Conservation (phyloP, 2,113 vertebrate genomes). For the Progne subis region DNA sequence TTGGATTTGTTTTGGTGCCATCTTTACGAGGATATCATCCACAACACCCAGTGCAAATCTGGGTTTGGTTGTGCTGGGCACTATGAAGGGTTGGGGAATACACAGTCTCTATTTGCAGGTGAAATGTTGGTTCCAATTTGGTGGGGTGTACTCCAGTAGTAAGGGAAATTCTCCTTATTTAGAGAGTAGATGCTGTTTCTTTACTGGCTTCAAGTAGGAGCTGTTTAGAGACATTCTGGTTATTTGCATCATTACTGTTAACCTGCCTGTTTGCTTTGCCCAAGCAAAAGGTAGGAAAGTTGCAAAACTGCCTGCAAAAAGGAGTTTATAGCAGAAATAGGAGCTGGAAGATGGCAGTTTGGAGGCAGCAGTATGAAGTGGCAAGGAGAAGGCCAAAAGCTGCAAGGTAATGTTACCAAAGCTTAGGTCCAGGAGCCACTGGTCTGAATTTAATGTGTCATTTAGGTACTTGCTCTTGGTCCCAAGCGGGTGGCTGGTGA, state of each 20-base stretch:
- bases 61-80: not conserved
- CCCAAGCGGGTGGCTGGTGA: not conserved
- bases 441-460: not conserved
- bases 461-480: not conserved
- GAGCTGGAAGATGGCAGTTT: not conserved
- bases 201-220: not conserved
- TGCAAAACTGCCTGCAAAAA: not conserved
- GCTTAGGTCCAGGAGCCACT: not conserved
- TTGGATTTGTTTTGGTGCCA: not conserved
- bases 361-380: not conserved
- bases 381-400: not conserved
- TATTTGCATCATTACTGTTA: not conserved
- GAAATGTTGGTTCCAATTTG: not conserved
- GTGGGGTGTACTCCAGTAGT: not conserved
- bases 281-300: not conserved
- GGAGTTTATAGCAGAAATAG: not conserved
- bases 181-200: not conserved
- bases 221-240: not conserved
- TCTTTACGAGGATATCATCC: not conserved
- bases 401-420: not conserved
- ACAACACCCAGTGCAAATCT: not conserved
- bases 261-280: not conserved
- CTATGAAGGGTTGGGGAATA: not conserved
- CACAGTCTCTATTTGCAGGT: not conserved
- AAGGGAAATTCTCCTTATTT: not conserved